These are phyloP conservation scores for Zaprionus kolodkinae DNA, from an alignment of 1,140 invertebrate genomes.

Conservation along the genomic window DNA sequence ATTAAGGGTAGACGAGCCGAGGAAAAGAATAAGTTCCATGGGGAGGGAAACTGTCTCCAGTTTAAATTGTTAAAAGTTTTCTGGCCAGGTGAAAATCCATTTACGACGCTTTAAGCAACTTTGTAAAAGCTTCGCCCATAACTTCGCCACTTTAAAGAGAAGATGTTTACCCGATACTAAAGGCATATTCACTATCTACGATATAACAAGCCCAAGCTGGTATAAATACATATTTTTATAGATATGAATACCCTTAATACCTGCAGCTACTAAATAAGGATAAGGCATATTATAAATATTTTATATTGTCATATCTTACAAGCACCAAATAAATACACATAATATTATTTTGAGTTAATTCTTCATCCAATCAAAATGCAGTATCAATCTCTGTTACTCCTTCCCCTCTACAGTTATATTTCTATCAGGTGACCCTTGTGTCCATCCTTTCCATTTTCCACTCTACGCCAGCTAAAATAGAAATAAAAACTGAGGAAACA, in stretches of 20 bases:
- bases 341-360: too few species aligned
- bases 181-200: too few species aligned
- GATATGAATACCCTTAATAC: too few species aligned
- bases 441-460: constrained; percentile 29
- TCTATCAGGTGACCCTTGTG: constrained; percentile 31
- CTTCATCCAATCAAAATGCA: too few species aligned
- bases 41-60: constrained; percentile 56
- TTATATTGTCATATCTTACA: too few species aligned
- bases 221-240: too few species aligned
- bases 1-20: constrained; percentile 40
- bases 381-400: not conserved
- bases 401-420: not conserved
- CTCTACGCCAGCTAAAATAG: constrained; percentile 10
- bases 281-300: too few species aligned
- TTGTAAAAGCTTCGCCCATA: constrained; percentile 33
- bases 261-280: too few species aligned
- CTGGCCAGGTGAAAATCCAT: constrained; percentile 55
- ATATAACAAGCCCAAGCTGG: too few species aligned
- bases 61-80: constrained; percentile 61
- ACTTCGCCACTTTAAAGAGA: constrained; percentile 21
- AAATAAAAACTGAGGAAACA: constrained; percentile 8
- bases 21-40: constrained; percentile 1
- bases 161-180: not conserved
- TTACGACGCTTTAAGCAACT: constrained; percentile 37
- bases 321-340: too few species aligned